Conservation (phyloP, 2,797 vertebrate species). For the Acrocephalus scirpaceus region DNA sequence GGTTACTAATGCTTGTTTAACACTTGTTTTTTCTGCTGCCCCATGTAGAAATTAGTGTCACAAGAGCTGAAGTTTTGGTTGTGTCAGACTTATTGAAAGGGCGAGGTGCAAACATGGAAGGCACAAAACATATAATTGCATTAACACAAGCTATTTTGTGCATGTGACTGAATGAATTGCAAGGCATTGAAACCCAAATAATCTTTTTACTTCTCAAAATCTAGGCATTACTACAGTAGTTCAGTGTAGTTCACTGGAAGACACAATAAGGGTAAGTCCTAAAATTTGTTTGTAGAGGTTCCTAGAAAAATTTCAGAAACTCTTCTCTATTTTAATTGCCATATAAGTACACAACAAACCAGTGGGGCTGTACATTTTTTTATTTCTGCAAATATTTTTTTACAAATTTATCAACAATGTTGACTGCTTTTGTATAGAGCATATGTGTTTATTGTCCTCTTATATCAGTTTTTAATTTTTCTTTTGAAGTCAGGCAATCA, state of each 20-base stretch:
- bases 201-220: background rate
- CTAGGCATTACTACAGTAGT: background rate
- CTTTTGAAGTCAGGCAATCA: background rate
- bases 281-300: background rate
- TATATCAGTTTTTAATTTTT: background rate
- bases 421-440: background rate
- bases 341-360: background rate
- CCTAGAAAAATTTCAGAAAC: background rate
- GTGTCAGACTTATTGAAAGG: background rate
- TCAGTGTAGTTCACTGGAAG: background rate
- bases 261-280: background rate
- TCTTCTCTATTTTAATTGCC: background rate
- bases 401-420: background rate
- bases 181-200: background rate
- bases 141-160: background rate
- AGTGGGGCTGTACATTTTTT: background rate
- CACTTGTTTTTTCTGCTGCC: background rate
- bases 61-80: background rate
- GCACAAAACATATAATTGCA: background rate
- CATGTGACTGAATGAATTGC: background rate
- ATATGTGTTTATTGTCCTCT: background rate
- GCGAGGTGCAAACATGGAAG: background rate
- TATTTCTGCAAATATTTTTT: background rate
- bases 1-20: background rate
- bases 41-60: background rate